Conservation (phyloP, 2,888 invertebrate species). For the Branchellion lobata region DNA sequence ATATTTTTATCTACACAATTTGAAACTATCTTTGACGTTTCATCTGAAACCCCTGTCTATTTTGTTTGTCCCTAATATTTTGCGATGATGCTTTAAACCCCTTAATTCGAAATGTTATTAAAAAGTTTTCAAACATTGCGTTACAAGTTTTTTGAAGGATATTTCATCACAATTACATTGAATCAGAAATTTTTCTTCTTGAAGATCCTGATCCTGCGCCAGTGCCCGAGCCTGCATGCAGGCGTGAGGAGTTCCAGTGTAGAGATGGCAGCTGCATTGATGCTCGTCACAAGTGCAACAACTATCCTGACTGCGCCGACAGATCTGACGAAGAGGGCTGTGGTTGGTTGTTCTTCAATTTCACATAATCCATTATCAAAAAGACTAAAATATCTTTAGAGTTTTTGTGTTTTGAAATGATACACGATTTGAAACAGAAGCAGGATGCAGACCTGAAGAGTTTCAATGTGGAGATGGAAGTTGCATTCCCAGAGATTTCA, state of each 20-base stretch:
- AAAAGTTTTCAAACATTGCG: no score
- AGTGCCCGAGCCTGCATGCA: conserved; percentile 34
- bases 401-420: no score
- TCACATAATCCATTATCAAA: no score
- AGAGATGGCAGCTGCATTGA: conserved; percentile 71
- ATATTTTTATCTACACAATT: no score
- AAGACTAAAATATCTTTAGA: no score
- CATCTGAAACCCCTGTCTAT: no score
- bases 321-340: conserved; percentile 68
- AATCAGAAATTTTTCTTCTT: not conserved
- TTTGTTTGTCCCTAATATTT: no score
- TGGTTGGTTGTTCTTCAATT: conserved; percentile 54
- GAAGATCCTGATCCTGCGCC: not conserved
- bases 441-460: conserved; percentile 1
- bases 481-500: conserved; percentile 76
- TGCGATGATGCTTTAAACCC: conserved; percentile 45
- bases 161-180: conserved; percentile 46
- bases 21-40: no score
- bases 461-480: conserved; percentile 59
- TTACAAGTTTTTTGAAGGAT: conserved; percentile 47
- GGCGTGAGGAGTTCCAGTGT: conserved; percentile 39
- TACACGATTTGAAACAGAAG: no score
- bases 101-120: conserved; percentile 44
- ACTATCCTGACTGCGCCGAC: conserved; percentile 70
- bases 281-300: conserved; percentile 78